Base-by-base conservation (phyloP, 2,797 vertebrate species). In the Craterocephalus amniculus region DNA sequence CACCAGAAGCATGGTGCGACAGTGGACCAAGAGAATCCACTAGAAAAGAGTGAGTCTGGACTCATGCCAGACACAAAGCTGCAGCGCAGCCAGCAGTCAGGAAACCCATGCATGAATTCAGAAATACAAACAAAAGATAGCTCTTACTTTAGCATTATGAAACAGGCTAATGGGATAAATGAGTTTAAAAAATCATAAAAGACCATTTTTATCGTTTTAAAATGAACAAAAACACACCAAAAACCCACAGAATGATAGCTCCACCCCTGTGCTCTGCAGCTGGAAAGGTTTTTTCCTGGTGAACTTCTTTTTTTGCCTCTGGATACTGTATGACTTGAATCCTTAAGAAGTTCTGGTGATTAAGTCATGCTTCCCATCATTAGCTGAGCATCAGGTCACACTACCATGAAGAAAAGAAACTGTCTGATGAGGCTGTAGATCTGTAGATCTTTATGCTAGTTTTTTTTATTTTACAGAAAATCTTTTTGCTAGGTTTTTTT, bases 31-130 rank as follows among this genome's bases (percentile, higher is more conserved):
- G 40, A 69, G 70, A 78, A 81, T 16, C 58, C 48, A 70, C 67
- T 80, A 64, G 73, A 87, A 64, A 73, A 82, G 79, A 75, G 67
- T 2, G 69, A 77, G 73, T 61, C 12, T 54, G 32, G 68, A 61
- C 56, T 67, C 6, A 3, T 38, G 45, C 62, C 58, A n/a, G 32
- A 40, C 49, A 69, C 58, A 32, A 12, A 66, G 49, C 36, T 34
- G 58, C 35, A 48, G 57, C 65, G 75, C 40, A 43, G 54, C 1
- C 11, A 57, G 69, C 52, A 38, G 45, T 58, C 52, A 14, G 22
- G 8, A 32, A 66, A 72, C 22, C 58, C 35, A 31, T 31, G 29
- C 29, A 31, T 31, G 5, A 2, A 31, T 31, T 31, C 36, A n/a
- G 22, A 65, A 31, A 55, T 22, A 29, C 2, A 31, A 3, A 38